phyloP scores from a whole-genome alignment of 1,140 invertebrate genomes.

The Drosophila sulfurigaster region DNA sequence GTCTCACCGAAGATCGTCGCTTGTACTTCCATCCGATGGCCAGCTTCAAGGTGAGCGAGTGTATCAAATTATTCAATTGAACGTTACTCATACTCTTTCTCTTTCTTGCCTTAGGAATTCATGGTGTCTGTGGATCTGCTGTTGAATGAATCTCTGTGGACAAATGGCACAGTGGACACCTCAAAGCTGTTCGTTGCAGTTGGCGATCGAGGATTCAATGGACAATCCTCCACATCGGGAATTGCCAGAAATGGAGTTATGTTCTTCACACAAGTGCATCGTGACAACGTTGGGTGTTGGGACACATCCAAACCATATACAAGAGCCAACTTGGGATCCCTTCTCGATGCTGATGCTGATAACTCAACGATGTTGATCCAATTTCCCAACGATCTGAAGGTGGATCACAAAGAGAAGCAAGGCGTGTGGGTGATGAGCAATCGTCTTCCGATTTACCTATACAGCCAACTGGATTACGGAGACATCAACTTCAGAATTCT shows the following conservation, averaged over 20 bases:
- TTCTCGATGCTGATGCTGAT: conserved; percentile 87
- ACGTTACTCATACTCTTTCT: too few relatives aligned
- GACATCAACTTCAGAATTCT: conserved; percentile 91
- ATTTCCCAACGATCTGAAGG: conserved; percentile 92
- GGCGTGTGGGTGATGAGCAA: conserved; percentile 92
- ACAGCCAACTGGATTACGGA: conserved; percentile 87
- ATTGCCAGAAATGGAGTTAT: conserved; percentile 90
- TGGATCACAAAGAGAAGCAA: conserved; percentile 89
- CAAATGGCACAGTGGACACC: conserved; percentile 84
- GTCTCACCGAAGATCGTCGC: conserved; percentile 88
- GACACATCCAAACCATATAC: conserved; percentile 90
- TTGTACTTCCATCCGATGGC: conserved; percentile 93
- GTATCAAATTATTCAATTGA: not conserved
- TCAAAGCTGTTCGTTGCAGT: conserved; percentile 88
- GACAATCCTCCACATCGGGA: conserved; percentile 90
- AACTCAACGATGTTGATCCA: conserved; percentile 86
- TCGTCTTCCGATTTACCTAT: conserved; percentile 90
- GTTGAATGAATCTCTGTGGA: conserved; percentile 86
- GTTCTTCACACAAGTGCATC: conserved; percentile 91
- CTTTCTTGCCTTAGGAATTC: conserved; percentile 86
- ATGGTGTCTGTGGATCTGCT: conserved; percentile 89
- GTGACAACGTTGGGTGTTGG: conserved; percentile 92
- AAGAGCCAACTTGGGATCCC: conserved; percentile 86
- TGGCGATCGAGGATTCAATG: conserved; percentile 87
- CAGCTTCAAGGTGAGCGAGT: conserved; percentile 86